Conservation (phyloP, 2,113 vertebrate genomes). For the Numenius arquata region DNA sequence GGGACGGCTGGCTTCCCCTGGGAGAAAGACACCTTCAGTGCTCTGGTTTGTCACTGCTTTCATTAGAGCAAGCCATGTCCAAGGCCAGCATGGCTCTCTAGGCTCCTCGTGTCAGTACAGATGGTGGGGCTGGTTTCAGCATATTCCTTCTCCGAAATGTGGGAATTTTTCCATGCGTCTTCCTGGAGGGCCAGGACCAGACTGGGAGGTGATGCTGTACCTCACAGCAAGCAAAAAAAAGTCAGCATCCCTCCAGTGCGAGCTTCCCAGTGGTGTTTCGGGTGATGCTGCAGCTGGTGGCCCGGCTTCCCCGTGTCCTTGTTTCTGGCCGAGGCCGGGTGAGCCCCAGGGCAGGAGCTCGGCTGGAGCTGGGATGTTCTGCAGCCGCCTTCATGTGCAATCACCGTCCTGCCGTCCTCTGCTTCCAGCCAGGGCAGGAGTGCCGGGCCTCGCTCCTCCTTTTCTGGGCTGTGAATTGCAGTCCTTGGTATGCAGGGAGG, state of each 20-base stretch:
- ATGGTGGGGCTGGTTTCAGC: neutral
- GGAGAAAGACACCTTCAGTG: neutral
- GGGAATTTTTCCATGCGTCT: neutral
- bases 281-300: neutral
- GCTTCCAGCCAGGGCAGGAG: neutral
- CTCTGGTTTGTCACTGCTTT: neutral
- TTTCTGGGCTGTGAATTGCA: neutral
- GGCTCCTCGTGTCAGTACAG: fast-evolving
- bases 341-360: neutral
- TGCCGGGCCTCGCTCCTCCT: neutral
- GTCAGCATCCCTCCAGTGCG: neutral
- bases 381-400: fast-evolving
- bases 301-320: fast-evolving
- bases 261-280: neutral
- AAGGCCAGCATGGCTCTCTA: neutral
- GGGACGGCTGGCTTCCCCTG: neutral
- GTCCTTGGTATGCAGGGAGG: neutral
- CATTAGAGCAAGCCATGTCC: neutral
- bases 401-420: fast-evolving
- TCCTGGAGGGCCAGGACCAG: neutral
- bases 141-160: neutral
- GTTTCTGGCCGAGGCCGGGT: fast-evolving
- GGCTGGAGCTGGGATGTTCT: neutral
- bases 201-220: neutral
- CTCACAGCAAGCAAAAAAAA: neutral